Evolutionary conservation across 1,140 invertebrate genomes (phyloP), one percentile per base, ranked within the genome.

Genomic region (Leptonema lineaticorne): DNA sequence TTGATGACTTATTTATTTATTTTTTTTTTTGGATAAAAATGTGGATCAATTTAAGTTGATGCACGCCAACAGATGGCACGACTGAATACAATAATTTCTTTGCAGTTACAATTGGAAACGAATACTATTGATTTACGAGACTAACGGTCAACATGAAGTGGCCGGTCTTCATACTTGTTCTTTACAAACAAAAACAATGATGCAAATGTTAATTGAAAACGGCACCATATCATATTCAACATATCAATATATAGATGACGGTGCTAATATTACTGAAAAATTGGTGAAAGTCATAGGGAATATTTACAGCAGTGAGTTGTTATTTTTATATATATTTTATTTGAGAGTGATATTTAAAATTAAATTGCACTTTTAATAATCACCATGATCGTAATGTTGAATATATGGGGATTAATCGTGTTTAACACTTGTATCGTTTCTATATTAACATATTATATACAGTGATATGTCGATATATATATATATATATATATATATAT

Each of bases 71-170:
- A 45, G 37, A 45, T 59, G 57, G 5, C 57, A 8, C 28, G 16
- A 18, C n/a, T n/a, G n/a, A n/a, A n/a, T n/a, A n/a, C n/a, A n/a
- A n/a, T n/a, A n/a, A 8, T 24, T 50, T 64, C 11, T 63, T 63
- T 24, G 27, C 78, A 85, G 84, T 75, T 81, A 80, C 74, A 78
- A 79, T 27, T 85, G 84, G 84, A 73, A 74, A 11, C 78, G 78
- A 68, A 75, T 78, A 0, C 75, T 82, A 4, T 75, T 84, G 56
- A 75, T 85, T 22, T 85, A 82, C 72, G 84, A 86, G 64, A 78
- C 78, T 0, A 76, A 81, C 67, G 80, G 79, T 0, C 83, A 81
- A 59, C 69, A 75, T 14, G 74, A 72, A 57, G 74, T 78, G 8
- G 81, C 80, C 0, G 85, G 84, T 2, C 60, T 73, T n/a, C 77